Evolutionary conservation across 2,888 invertebrate species (phyloP).

Genomic region (Anthoptus insignis): DNA sequence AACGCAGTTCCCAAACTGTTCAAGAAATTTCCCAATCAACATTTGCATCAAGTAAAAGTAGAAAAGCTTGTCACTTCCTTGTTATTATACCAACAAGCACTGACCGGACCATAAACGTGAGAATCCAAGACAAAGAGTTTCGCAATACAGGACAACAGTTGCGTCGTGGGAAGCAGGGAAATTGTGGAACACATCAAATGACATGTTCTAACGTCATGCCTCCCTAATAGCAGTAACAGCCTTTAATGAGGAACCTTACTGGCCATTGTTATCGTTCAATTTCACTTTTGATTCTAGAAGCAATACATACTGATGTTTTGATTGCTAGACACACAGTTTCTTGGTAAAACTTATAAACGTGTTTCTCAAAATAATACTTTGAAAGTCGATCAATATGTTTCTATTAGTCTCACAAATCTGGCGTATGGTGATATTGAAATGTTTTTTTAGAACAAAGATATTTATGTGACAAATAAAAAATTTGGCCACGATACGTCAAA

Average conservation of each 20-base stretch:
- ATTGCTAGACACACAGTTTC: no score
- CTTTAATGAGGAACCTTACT: slow-evolving; percentile 10
- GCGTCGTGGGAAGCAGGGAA: slow-evolving; percentile 65
- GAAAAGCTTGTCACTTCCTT: slow-evolving; percentile 13
- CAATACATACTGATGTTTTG: no score
- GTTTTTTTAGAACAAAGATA: no score
- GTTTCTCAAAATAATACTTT: no score
- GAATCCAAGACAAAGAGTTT: slow-evolving; percentile 21
- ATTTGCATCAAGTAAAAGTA: slow-evolving; percentile 23
- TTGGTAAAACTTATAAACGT: no score
- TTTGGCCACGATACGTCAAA: no score
- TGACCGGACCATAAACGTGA: slow-evolving; percentile 46
- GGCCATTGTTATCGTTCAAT: not conserved
- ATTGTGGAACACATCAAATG: slow-evolving; percentile 60
- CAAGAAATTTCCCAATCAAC: slow-evolving; percentile 1
- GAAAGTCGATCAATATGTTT: no score
- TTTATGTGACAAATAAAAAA: no score
- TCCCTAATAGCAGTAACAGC: slow-evolving; percentile 26
- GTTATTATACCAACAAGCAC: slow-evolving; percentile 22
- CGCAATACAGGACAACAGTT: slow-evolving; percentile 44
- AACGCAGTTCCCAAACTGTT: not conserved
- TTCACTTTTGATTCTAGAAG: not conserved
- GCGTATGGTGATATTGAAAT: no score
- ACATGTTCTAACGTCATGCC: slow-evolving; percentile 53
- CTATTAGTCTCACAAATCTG: no score